Evolutionary conservation across 2,797 vertebrate species (phyloP).

Genomic region (Esox masquinongy): DNA sequence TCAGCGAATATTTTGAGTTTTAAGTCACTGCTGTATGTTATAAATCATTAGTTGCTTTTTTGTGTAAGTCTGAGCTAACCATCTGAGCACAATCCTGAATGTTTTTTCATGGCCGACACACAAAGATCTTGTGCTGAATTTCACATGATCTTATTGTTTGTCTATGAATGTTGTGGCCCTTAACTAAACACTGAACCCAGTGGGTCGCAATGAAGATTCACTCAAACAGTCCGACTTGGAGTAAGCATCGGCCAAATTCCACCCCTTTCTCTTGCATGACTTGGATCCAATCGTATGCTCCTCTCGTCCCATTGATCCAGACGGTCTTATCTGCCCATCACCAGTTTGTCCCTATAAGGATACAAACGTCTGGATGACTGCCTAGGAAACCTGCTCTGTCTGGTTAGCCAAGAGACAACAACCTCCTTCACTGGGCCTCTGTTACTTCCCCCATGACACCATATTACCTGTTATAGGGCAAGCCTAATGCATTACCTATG

Average conservation of each 20-base stretch:
- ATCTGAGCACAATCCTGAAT: neutral
- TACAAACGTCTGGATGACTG: conserved; percentile 27
- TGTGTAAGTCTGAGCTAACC: neutral
- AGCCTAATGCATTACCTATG: neutral
- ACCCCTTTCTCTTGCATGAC: conserved; percentile 36
- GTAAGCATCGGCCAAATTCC: conserved; percentile 39
- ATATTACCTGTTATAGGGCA: too few relatives aligned
- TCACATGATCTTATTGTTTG: neutral
- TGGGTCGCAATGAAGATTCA: neutral
- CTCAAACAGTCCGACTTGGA: conserved; percentile 4
- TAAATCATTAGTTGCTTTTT: conserved; percentile 19
- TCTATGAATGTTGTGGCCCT: neutral
- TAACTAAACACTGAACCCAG: neutral
- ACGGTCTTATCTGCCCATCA: conserved; percentile 13
- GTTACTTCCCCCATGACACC: too few relatives aligned
- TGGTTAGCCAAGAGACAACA: conserved; percentile 10
- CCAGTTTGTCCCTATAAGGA: conserved; percentile 27
- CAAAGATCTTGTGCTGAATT: neutral
- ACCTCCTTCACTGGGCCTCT: neutral
- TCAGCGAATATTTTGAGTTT: conserved; percentile 27
- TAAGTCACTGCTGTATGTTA: conserved; percentile 18
- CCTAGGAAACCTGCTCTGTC: conserved; percentile 23
- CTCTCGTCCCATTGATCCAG: conserved; percentile 20
- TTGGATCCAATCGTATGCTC: conserved; percentile 24
- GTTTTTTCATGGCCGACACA: neutral